Percentiles rank a stretch among this genome's conserved stretches.
phyloP scores from a whole-genome alignment of 2,113 vertebrate genomes.

The Etia nguti region DNA sequence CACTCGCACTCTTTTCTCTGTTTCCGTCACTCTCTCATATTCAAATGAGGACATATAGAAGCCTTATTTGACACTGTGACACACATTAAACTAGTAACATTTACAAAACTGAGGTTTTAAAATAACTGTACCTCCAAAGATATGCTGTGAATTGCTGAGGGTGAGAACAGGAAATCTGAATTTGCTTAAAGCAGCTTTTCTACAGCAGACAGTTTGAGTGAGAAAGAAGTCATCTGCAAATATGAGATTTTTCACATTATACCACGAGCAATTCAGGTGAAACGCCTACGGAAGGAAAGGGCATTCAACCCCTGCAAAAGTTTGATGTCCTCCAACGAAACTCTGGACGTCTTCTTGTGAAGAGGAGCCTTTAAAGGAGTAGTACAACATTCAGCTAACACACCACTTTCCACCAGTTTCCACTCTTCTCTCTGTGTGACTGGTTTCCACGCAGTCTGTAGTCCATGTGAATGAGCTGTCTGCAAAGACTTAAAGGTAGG shows the following conservation, averaged over 20 bases:
- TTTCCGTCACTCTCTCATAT: background rate
- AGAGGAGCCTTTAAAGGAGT: background rate
- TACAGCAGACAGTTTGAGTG: background rate
- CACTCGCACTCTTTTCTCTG: conserved; percentile 1
- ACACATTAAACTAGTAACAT: conserved; percentile 25
- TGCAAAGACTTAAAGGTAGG: background rate
- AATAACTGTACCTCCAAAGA: background rate
- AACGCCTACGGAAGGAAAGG: background rate
- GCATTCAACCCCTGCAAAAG: background rate
- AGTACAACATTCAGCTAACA: background rate
- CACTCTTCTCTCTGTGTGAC: background rate
- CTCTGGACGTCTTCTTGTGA: background rate
- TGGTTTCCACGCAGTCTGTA: background rate
- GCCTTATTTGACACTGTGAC: conserved; percentile 16
- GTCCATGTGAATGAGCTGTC: fast-evolving
- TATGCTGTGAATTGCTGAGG: background rate
- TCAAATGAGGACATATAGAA: conserved; percentile 9
- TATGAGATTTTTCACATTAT: background rate
- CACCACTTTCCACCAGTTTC: background rate
- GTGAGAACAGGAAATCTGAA: background rate
- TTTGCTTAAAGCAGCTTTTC: background rate
- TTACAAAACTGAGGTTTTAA: background rate
- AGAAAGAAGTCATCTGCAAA: background rate
- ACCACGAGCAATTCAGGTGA: background rate
- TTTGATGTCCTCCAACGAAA: background rate